phyloP scores from a whole-genome alignment of 2,113 vertebrate species.

The Hippocampus barbouri region DNA sequence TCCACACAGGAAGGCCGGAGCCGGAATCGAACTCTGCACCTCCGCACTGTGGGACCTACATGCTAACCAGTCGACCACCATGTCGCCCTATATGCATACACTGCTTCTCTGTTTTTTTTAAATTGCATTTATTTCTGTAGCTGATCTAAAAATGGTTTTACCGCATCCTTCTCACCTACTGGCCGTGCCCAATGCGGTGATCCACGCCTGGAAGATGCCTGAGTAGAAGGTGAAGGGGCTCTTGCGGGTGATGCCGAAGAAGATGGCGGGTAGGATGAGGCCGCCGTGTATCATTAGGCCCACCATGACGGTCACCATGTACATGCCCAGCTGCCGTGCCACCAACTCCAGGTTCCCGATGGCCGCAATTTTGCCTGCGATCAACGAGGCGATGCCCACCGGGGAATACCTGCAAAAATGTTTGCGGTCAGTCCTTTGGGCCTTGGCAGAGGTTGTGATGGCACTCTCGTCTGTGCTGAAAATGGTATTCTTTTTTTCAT shows the following conservation, averaged over 20 bases:
- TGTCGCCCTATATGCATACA: no score
- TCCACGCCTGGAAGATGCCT: constrained; percentile 84
- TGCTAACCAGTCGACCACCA: no score
- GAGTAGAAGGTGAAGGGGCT: constrained; percentile 76
- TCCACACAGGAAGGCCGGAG: no score
- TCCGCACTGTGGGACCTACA: no score
- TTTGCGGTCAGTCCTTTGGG: no score
- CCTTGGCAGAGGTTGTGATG: no score
- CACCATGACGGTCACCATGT: constrained; percentile 82
- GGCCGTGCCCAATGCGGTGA: constrained; percentile 80
- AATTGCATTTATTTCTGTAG: background rate
- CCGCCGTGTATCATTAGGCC: constrained; percentile 80
- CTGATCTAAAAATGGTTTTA: background rate
- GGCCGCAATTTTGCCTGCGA: constrained; percentile 79
- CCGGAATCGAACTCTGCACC: no score
- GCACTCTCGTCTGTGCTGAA: no score
- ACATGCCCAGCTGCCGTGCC: constrained; percentile 80
- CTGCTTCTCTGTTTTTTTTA: no score
- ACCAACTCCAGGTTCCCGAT: constrained; percentile 79
- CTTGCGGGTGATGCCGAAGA: constrained; percentile 74
- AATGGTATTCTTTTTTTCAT: no score
- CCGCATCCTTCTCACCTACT: constrained; percentile 68
- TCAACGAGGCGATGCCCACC: constrained; percentile 78
- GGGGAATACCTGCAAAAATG: constrained; percentile 75
- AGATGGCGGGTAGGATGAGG: constrained; percentile 77